phyloP scores from a whole-genome alignment of 2,113 vertebrate species.

The Geothlypis trichas region DNA sequence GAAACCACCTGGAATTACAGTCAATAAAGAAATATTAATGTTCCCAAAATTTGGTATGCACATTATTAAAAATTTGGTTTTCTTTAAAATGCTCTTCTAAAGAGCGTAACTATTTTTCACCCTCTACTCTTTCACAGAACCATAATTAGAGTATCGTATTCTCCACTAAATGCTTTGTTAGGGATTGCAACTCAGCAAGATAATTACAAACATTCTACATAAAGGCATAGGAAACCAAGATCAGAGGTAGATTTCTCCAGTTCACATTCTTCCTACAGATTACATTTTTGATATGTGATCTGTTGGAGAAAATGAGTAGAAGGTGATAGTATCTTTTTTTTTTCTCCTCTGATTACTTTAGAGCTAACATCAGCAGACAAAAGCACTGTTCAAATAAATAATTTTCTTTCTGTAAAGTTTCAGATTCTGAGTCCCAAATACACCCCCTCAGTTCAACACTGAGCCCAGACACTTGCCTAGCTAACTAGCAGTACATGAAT shows the following conservation, averaged over 20 bases:
- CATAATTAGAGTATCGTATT: constrained; percentile 33
- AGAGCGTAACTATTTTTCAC: not conserved
- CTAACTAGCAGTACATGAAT: not conserved
- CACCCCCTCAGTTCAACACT: not conserved
- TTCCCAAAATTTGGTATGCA: not conserved
- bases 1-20: not conserved
- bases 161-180: constrained; percentile 17
- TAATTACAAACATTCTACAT: constrained; percentile 38
- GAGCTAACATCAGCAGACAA: not conserved
- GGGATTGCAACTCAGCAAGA: constrained; percentile 25
- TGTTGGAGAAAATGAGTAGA: not conserved
- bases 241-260: not conserved
- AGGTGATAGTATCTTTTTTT: not conserved
- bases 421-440: not conserved
- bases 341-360: not conserved
- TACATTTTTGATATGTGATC: not conserved
- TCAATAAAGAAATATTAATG: not conserved
- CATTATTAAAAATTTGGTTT: not conserved
- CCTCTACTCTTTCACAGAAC: not conserved
- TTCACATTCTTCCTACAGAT: constrained; percentile 13
- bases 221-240: not conserved
- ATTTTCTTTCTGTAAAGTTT: not conserved
- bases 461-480: not conserved
- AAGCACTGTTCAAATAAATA: not conserved
- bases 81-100: not conserved